Evolutionary conservation across 2,113 vertebrate species (phyloP).

Genomic region (Empidonax alnorum): DNA sequence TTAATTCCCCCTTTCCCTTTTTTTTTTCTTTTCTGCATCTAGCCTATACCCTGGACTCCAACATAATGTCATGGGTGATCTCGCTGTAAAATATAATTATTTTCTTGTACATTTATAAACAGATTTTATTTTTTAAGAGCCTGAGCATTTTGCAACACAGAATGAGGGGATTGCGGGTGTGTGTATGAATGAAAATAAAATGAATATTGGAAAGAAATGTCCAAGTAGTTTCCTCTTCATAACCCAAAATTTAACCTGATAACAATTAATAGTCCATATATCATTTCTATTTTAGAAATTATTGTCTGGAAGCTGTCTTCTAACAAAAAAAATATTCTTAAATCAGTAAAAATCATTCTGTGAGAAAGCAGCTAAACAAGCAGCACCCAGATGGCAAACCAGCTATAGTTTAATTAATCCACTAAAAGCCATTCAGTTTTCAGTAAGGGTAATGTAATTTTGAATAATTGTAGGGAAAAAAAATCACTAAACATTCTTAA

Average conservation of each 20-base stretch:
- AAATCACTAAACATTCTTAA: slow-evolving; percentile 80
- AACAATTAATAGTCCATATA: slow-evolving; percentile 50
- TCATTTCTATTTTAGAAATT: slow-evolving; percentile 71
- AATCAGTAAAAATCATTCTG: slow-evolving; percentile 75
- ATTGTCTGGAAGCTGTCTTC: slow-evolving; percentile 65
- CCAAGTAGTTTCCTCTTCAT: slow-evolving; percentile 1
- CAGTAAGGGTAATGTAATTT: slow-evolving; percentile 86
- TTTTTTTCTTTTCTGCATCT: slow-evolving; percentile 70
- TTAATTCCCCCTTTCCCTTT: slow-evolving; percentile 74
- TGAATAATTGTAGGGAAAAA: slow-evolving; percentile 80
- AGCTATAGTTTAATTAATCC: slow-evolving; percentile 89
- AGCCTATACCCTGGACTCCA: slow-evolving; percentile 71
- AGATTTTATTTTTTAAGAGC: slow-evolving; percentile 44
- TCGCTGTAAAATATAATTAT: slow-evolving; percentile 65
- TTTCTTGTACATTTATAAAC: slow-evolving; percentile 63
- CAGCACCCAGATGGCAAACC: slow-evolving; percentile 84
- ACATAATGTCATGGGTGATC: slow-evolving; percentile 71
- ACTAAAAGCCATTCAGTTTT: slow-evolving; percentile 86
- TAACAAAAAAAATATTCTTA: slow-evolving; percentile 74
- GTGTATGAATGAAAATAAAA: not conserved
- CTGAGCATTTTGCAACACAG: not conserved
- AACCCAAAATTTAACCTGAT: slow-evolving; percentile 39
- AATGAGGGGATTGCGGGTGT: not conserved
- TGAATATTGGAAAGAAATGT: not conserved
- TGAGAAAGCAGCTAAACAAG: slow-evolving; percentile 79